A percentile compares a stretch with the other conserved stretches of the same genome.
These are phyloP conservation scores for Cryptotis parvus DNA, from an alignment of 2,113 vertebrate genomes.

Conservation along the genomic window DNA sequence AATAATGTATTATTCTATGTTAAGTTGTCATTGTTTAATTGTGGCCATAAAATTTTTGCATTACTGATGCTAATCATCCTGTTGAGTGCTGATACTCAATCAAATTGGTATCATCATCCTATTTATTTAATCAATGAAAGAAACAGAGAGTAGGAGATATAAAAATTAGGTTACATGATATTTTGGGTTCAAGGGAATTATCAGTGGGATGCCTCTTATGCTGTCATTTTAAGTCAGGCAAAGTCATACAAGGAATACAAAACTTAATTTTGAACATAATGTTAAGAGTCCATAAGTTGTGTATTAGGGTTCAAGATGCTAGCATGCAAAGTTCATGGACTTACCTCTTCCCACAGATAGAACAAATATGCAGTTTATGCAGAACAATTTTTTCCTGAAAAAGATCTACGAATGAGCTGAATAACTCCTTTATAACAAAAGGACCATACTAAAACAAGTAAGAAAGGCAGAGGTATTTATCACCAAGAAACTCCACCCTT, in stretches of 20 bases:
- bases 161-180: neutral
- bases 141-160: neutral
- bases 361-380: too few relatives aligned
- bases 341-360: neutral
- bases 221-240: constrained; percentile 5
- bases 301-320: neutral
- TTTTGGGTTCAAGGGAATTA: constrained; percentile 41
- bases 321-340: neutral
- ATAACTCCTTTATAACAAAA: neutral
- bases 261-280: neutral
- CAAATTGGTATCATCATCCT: neutral
- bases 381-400: neutral
- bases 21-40: neutral
- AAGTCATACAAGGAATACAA: constrained; percentile 1
- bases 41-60: neutral
- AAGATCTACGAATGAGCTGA: neutral
- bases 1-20: neutral
- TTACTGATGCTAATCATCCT: neutral
- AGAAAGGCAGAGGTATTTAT: neutral
- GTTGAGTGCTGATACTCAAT: constrained; percentile 10
- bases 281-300: neutral
- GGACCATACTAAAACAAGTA: neutral
- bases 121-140: neutral
- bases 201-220: neutral
- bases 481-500: neutral